phyloP scores from a whole-genome alignment of 2,888 invertebrate genomes.

The Ectemnius lituratus region DNA sequence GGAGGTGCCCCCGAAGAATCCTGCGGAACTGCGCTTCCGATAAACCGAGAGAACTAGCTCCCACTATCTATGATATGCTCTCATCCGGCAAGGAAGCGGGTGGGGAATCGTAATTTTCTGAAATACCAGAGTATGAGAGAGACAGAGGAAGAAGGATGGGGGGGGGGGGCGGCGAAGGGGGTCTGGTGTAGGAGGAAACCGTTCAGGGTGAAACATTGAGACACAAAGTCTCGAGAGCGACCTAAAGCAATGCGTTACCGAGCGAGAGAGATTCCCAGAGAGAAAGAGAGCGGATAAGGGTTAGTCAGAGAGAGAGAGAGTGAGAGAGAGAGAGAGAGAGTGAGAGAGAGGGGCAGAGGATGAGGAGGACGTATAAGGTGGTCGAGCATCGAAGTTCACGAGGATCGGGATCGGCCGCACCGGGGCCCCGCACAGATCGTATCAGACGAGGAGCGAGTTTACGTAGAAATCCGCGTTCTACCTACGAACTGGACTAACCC shows the following conservation, averaged over 20 bases:
- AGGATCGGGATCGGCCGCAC: conserved; percentile 55
- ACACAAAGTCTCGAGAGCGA: conserved; percentile 54
- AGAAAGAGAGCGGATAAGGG: conserved; percentile 6
- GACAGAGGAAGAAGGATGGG: neutral
- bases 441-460: conserved; percentile 71
- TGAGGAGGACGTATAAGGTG: conserved; percentile 51
- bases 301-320: too few species aligned
- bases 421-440: conserved; percentile 66
- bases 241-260: conserved; percentile 56
- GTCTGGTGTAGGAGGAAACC: conserved; percentile 5
- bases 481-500: conserved; percentile 57
- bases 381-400: conserved; percentile 62
- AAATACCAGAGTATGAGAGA: neutral
- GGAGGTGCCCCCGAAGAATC: neutral
- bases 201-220: conserved; percentile 17
- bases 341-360: conserved; percentile 10
- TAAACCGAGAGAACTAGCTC: conserved; percentile 12
- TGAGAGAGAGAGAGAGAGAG: neutral
- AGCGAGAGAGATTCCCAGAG: conserved; percentile 16
- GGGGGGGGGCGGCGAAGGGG: neutral
- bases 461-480: conserved; percentile 72
- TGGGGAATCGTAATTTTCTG: too few species aligned
- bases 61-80: neutral
- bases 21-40: conserved; percentile 7
- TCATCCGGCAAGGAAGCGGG: conserved; percentile 5